phyloP scores from a whole-genome alignment of 2,888 invertebrate genomes.

The Morpho achilles region DNA sequence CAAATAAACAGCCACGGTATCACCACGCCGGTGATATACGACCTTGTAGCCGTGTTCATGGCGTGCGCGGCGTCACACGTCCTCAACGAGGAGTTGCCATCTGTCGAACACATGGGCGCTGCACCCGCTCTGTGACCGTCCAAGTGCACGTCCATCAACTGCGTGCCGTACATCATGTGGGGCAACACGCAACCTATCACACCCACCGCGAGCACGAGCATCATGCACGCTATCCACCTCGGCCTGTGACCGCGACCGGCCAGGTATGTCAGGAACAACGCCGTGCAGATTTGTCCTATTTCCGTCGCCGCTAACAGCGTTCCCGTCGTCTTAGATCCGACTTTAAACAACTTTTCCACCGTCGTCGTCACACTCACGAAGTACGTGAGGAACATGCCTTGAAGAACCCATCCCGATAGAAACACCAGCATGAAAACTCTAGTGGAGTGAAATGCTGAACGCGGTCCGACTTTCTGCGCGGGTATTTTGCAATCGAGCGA shows the following conservation, averaged over 20 bases:
- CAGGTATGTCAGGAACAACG: slow-evolving; percentile 91
- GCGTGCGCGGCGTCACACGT: slow-evolving; percentile 81
- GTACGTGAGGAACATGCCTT: slow-evolving; percentile 96
- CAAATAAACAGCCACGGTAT: slow-evolving; percentile 93
- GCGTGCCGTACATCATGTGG: slow-evolving; percentile 90
- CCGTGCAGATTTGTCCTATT: slow-evolving; percentile 95
- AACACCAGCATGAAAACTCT: slow-evolving; percentile 93
- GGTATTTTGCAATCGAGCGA: slow-evolving; percentile 88
- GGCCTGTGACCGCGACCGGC: slow-evolving; percentile 95
- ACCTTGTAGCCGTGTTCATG: slow-evolving; percentile 83
- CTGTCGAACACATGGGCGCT: slow-evolving; percentile 50
- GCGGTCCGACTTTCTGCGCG: slow-evolving; percentile 79
- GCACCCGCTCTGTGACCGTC: slow-evolving; percentile 57
- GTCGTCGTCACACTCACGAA: slow-evolving; percentile 96
- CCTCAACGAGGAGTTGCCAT: slow-evolving; percentile 40
- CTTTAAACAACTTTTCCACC: slow-evolving; percentile 94
- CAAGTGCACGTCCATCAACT: slow-evolving; percentile 77
- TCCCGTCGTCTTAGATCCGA: slow-evolving; percentile 94
- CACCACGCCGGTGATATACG: slow-evolving; percentile 88
- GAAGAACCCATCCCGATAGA: slow-evolving; percentile 90
- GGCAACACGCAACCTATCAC: slow-evolving; percentile 93
- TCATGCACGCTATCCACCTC: slow-evolving; percentile 95
- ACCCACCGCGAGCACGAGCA: slow-evolving; percentile 92
- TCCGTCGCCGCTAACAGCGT: slow-evolving; percentile 94
- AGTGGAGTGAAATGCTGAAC: slow-evolving; percentile 88